A percentile compares a stretch with the other conserved stretches of the same genome.
Evolutionary conservation across 2,797 vertebrate species (phyloP).

Genomic region (Diglossa cyanea): DNA sequence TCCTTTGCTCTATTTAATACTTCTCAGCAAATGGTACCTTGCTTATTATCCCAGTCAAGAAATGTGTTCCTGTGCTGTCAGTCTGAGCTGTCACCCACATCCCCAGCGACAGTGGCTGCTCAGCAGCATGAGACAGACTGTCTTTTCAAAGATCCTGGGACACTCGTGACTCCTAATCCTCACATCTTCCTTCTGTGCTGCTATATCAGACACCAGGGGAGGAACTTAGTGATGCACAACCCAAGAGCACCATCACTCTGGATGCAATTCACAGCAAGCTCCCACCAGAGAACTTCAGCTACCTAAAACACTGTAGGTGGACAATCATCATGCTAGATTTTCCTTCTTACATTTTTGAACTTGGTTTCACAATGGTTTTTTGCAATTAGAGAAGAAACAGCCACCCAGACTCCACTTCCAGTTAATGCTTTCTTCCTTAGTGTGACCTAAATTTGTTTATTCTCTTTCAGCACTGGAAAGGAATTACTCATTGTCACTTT

Average conservation of each 20-base stretch:
- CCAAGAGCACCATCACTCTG: not conserved
- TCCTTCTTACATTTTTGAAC: not conserved
- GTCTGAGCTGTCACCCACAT: not conserved
- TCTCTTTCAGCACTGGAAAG: not conserved
- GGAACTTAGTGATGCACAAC: not conserved
- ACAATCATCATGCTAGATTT: not conserved
- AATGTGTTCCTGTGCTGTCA: not conserved
- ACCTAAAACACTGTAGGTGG: not conserved
- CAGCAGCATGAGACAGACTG: not conserved
- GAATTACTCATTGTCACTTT: not conserved
- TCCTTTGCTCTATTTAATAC: not conserved
- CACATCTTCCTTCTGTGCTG: not conserved
- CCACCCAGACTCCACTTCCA: not conserved
- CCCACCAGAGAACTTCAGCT: not conserved
- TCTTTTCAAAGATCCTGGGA: not conserved
- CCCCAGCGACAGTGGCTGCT: not conserved
- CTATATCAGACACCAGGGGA: accelerated
- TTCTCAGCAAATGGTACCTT: not conserved
- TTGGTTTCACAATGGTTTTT: not conserved
- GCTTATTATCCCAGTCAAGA: not conserved
- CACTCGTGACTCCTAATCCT: not conserved
- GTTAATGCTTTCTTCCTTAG: not conserved
- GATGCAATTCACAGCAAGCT: not conserved
- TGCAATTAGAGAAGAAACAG: not conserved
- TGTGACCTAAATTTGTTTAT: not conserved